These are phyloP conservation scores for Drosophila insularis DNA, from an alignment of 1,140 invertebrate species.

Conservation along the genomic window DNA sequence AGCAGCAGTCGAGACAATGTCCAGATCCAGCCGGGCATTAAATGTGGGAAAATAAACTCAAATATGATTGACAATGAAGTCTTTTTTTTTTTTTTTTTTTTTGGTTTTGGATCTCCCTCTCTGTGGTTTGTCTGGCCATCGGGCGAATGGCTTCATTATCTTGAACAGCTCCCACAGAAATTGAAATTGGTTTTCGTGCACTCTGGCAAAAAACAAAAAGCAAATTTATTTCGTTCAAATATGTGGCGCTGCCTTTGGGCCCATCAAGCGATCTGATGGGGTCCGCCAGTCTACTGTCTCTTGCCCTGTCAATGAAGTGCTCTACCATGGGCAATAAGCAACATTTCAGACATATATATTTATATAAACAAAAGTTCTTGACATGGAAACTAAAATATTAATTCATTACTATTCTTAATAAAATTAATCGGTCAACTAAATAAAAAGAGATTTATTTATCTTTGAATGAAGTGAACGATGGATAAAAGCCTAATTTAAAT, in stretches of 20 bases:
- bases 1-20: background rate
- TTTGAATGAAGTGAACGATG: too few relatives aligned
- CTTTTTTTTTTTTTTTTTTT: background rate
- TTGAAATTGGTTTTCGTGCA: conserved; percentile 74
- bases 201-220: background rate
- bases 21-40: conserved; percentile 45
- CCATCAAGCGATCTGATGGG: conserved; percentile 31
- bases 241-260: conserved; percentile 57
- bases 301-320: background rate
- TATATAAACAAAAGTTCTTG: too few relatives aligned
- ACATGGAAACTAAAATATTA: too few relatives aligned
- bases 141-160: conserved; percentile 72
- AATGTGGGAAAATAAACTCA: conserved; percentile 67
- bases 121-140: conserved; percentile 30
- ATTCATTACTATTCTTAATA: too few relatives aligned
- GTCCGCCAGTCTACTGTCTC: conserved; percentile 12
- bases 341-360: too few relatives aligned
- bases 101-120: background rate
- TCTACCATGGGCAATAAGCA: too few relatives aligned
- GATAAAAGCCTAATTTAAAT: too few relatives aligned
- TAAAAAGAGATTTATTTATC: too few relatives aligned
- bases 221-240: conserved; percentile 59
- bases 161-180: conserved; percentile 66
- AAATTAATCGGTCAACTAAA: too few relatives aligned
- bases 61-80: conserved; percentile 50